Base-by-base conservation (phyloP, 2,888 invertebrate species). In the Plagodis dolabraria region DNA sequence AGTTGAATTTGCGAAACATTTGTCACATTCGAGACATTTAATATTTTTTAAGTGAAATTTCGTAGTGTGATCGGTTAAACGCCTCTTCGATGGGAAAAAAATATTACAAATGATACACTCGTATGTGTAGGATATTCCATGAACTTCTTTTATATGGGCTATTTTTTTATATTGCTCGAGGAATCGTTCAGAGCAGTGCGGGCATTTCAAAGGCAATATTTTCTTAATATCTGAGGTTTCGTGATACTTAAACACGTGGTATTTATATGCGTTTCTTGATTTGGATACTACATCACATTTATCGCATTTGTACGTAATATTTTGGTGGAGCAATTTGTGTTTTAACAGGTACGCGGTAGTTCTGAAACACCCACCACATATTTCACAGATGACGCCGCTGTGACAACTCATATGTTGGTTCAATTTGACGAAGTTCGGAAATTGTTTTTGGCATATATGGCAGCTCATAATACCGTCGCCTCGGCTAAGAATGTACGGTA, bases 121-220 rank as follows among this genome's bases (percentile, higher is more conserved):
- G 11, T 9, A 47, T 4, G 34, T 35, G 7, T 35, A 47, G 2
- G 10, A 7, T 33, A 47, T 47, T 1, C 11, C 34, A 7, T 47
- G 47, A 33, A 7, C 47, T 11, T 47, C 35, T 11, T 35, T 47
- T n/a, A 47, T n/a, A 35, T 47, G 47, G 5, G 7, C 6, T 9
- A 42, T 45, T 38, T 46, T 51, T 40, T 42, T 33, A 61, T 47
- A 47, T 1, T 47, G n/a, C 7, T 47, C 47, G 0, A 7, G 5
- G 35, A 47, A 47, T n/a, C 47, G 33, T 35, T 47, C 47, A 2
- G 35, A 5, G 35, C 47, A 47, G 6, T 47, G 47, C 0, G 47
- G 35, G 11, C 47, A 47, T 35, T 34, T 33, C 5, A 33, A 33
- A 5, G 10, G 22, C 33, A 5, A 5, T 22, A 45, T 45, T 7